These are phyloP conservation scores for Platyscapa corneri DNA, from an alignment of 1,140 invertebrate species.

Conservation along the genomic window DNA sequence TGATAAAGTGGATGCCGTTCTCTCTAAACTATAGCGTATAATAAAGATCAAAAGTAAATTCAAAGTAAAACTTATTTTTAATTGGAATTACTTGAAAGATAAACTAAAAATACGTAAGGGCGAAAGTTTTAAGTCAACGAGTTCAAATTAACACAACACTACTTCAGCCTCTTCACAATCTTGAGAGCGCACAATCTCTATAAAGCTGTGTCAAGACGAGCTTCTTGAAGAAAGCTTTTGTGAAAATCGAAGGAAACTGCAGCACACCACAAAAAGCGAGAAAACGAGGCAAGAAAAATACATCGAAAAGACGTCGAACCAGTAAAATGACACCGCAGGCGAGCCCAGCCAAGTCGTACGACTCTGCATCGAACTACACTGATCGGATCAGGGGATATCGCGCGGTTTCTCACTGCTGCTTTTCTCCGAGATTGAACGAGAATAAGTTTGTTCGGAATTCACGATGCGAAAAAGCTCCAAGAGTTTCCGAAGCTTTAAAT, in stretches of 20 bases:
- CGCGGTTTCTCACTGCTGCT: conserved; percentile 18
- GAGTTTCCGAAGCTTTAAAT: background rate
- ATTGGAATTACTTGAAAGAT: background rate
- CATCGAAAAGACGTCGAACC: conserved; percentile 15
- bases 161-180: background rate
- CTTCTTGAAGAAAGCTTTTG: background rate
- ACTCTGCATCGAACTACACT: background rate
- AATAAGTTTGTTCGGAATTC: conserved; percentile 38
- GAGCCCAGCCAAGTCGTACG: conserved; percentile 1
- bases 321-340: conserved; percentile 35
- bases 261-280: background rate
- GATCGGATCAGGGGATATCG: conserved; percentile 38
- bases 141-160: background rate
- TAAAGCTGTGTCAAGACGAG: conserved; percentile 1
- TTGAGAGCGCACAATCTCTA: background rate
- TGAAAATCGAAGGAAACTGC: conserved; percentile 42
- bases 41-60: background rate
- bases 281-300: background rate
- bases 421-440: conserved; percentile 29
- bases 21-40: background rate
- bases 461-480: background rate
- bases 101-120: background rate
- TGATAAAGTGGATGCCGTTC: background rate
- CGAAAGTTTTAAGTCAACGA: background rate
- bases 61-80: background rate